Evolutionary conservation across 2,797 vertebrate genomes (phyloP).

Genomic region (Syngnathus rostellatus): DNA sequence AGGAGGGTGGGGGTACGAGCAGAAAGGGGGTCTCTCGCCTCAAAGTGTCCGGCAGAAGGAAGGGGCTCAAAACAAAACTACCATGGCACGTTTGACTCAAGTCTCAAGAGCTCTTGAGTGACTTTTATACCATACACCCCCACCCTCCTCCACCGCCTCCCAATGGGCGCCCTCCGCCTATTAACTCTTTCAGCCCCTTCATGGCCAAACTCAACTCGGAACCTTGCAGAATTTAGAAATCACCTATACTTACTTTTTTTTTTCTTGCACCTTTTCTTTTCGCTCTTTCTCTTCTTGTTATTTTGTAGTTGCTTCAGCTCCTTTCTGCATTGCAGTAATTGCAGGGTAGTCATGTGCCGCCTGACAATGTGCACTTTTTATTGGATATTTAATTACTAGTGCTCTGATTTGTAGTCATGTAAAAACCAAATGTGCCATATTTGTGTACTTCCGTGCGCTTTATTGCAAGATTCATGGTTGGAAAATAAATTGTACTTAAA

Average conservation of each 20-base stretch:
- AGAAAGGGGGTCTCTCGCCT: not conserved
- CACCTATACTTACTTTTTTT: no score
- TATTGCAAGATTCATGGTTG: not conserved
- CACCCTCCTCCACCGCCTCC: conserved; percentile 13
- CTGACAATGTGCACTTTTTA: not conserved
- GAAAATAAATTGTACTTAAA: not conserved
- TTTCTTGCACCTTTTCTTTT: not conserved
- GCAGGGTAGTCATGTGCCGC: not conserved
- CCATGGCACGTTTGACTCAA: conserved; percentile 53
- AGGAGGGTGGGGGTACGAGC: not conserved
- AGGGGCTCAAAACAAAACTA: conserved; percentile 20
- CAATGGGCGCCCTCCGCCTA: conserved; percentile 59
- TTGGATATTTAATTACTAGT: not conserved
- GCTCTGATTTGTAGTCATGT: not conserved
- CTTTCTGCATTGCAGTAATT: not conserved
- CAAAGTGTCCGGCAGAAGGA: conserved; percentile 17
- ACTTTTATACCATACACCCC: conserved; percentile 66
- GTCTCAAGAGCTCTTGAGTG: conserved; percentile 50
- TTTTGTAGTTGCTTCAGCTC: not conserved
- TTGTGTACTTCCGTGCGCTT: not conserved
- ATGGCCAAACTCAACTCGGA: not conserved
- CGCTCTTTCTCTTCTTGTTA: not conserved
- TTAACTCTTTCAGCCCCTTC: conserved; percentile 66
- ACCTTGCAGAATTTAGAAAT: no score
- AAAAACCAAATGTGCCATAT: not conserved